Base-by-base conservation (phyloP, 2,797 vertebrate genomes). In the Typhlichthys subterraneus region DNA sequence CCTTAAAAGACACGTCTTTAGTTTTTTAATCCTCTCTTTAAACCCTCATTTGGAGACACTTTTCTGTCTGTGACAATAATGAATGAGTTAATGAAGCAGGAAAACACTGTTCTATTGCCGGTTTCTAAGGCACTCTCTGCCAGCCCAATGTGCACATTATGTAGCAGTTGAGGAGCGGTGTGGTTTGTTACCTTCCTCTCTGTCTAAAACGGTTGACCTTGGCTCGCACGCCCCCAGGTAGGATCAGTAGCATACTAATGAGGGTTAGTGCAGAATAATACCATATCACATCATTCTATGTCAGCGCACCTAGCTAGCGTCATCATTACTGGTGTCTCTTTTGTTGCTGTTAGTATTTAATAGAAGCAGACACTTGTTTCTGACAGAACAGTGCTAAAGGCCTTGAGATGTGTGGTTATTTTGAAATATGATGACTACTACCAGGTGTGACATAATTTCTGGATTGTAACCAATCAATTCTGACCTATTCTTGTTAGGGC, bases 231-330 rank as follows among this genome's bases (percentile, higher is more conserved):
- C 68, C 79, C 87, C 67, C 75, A 84, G 82, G 84, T 81, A 70
- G 76, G 69, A 83, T 86, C 78, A 72, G 66, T 59, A 56, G 85
- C 87, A 90, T 89, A 87, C 88, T 89, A 87, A 89, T 88, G 70
- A 86, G 74, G 73, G 67, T 54, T 71, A 82, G 75, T 80, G 84
- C 78, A 63, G 79, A 84, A 73, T 62, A 82, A 79, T 80, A 79
- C 84, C 69, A 74, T 23, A 56, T 64, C 42, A 60, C 65, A 63
- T 59, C 67, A 74, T 79, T 74, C 58, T 82, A 75, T 82, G 76
- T 81, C 73, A 72, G 70, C 75, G 55, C 63, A 67, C 51, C 75
- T 55, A 74, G 57, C 82, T 82, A 68, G 64, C 79, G 79, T 84
- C 63, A 70, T 56, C 76, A 67, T 60, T 68, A 71, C 69, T 63